A percentile compares a stretch with the other conserved stretches of the same genome.
These are phyloP conservation scores for Nannobrachium achirus DNA, from an alignment of 2,113 vertebrate genomes.

Conservation along the genomic window DNA sequence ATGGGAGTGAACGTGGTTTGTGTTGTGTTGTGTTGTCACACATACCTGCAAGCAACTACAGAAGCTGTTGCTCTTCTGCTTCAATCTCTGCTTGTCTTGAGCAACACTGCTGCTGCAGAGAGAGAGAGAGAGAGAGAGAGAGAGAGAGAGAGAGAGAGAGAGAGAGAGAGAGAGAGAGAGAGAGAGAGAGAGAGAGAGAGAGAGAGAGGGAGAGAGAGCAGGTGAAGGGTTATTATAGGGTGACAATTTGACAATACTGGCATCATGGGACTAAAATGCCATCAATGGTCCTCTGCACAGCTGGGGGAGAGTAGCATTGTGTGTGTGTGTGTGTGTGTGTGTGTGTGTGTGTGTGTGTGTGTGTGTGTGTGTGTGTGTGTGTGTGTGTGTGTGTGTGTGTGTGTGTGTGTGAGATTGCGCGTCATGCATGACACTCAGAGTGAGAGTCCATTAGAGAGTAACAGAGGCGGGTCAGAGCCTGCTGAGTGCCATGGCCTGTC, in stretches of 20 bases:
- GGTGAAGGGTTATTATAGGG: not conserved
- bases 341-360: not conserved
- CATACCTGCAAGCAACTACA: too few relatives aligned
- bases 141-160: not conserved
- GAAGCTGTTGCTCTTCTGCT: too few relatives aligned
- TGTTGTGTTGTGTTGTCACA: too few relatives aligned
- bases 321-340: constrained; percentile 5
- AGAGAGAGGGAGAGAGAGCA: not conserved
- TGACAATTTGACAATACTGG: constrained; percentile 8
- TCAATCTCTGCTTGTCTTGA: too few relatives aligned
- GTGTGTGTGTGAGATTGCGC: not conserved
- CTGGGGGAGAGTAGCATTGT: not conserved
- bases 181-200: constrained; percentile 2
- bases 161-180: constrained; percentile 1
- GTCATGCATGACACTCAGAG: not conserved
- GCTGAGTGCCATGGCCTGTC: too few relatives aligned
- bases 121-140: constrained; percentile 24
- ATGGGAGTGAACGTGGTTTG: too few relatives aligned
- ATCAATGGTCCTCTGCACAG: not conserved
- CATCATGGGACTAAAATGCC: not conserved
- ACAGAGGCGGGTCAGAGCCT: not conserved
- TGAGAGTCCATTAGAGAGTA: not conserved
- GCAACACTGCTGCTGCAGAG: too few relatives aligned
- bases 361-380: not conserved
- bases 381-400: not conserved